Evolutionary conservation across 2,888 invertebrate species (phyloP).

Genomic region (Leptinotarsa haldemani): DNA sequence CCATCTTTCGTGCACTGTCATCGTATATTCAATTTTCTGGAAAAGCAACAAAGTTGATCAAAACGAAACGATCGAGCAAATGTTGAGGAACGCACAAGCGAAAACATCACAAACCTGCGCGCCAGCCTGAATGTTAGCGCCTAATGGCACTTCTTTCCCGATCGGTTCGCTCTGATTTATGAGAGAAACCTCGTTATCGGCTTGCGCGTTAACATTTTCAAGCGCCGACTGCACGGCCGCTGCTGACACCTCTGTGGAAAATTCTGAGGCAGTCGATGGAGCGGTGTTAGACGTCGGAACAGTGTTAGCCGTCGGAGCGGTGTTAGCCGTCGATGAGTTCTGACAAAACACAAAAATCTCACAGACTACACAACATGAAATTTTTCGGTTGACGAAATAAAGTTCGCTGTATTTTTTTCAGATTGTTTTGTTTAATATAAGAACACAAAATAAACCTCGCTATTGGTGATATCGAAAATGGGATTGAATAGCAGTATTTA

Average conservation of each 20-base stretch:
- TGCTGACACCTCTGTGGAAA: conserved; percentile 49
- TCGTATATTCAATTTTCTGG: not conserved
- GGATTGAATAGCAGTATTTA: not conserved
- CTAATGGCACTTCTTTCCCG: conserved; percentile 62
- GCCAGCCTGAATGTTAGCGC: conserved; percentile 65
- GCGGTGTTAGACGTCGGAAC: conserved; percentile 23
- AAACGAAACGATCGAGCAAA: not conserved
- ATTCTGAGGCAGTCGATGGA: conserved; percentile 39
- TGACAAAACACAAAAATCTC: conserved; percentile 33
- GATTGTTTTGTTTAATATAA: too few species aligned
- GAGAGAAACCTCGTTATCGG: conserved; percentile 64
- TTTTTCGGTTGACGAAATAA: not conserved
- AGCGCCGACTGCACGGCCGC: conserved; percentile 52
- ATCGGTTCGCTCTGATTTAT: conserved; percentile 66
- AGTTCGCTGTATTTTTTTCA: not conserved
- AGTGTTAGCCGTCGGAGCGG: conserved; percentile 33
- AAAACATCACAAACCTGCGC: conserved; percentile 57
- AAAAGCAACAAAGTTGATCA: not conserved
- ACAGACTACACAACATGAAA: conserved; percentile 1
- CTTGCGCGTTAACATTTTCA: conserved; percentile 58
- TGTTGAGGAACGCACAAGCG: not conserved
- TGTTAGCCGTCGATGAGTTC: conserved; percentile 33
- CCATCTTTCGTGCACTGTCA: too few species aligned
- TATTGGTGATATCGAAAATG: not conserved
- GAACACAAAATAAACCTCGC: too few species aligned